These are phyloP conservation scores for Lerema accius DNA, from an alignment of 1,140 invertebrate genomes.

Conservation along the genomic window DNA sequence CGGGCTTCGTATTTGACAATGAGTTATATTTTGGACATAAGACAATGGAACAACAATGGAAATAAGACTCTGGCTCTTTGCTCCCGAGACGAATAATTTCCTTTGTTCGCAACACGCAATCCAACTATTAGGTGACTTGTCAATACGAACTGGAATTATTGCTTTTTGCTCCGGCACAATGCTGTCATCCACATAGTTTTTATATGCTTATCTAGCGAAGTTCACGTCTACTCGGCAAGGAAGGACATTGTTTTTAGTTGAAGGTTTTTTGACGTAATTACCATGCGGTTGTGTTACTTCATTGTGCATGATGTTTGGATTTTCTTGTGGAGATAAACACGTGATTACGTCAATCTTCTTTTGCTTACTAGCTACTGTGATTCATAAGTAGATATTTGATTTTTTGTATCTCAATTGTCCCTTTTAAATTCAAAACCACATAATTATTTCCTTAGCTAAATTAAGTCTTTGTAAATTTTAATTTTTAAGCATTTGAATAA, in stretches of 20 bases:
- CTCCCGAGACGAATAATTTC: conserved; percentile 42
- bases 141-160: conserved; percentile 44
- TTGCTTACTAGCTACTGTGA: neutral
- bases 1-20: conserved; percentile 22
- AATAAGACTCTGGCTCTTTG: conserved; percentile 30
- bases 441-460: neutral
- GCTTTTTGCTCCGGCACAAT: conserved; percentile 36
- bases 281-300: conserved; percentile 25
- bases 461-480: neutral
- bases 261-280: conserved; percentile 23
- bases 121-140: conserved; percentile 50
- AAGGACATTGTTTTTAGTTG: conserved; percentile 18
- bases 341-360: conserved; percentile 21
- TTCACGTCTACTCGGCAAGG: conserved; percentile 2
- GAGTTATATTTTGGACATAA: conserved; percentile 30
- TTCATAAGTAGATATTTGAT: neutral
- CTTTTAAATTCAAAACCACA: neutral
- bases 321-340: conserved; percentile 23
- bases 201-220: conserved; percentile 10
- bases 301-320: conserved; percentile 25
- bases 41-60: no score
- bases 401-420: neutral
- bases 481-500: no score
- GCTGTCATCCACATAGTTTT: conserved; percentile 23
- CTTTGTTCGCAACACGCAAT: conserved; percentile 56